Conservation (phyloP, 2,113 vertebrate genomes). For the Urocolius indicus region DNA sequence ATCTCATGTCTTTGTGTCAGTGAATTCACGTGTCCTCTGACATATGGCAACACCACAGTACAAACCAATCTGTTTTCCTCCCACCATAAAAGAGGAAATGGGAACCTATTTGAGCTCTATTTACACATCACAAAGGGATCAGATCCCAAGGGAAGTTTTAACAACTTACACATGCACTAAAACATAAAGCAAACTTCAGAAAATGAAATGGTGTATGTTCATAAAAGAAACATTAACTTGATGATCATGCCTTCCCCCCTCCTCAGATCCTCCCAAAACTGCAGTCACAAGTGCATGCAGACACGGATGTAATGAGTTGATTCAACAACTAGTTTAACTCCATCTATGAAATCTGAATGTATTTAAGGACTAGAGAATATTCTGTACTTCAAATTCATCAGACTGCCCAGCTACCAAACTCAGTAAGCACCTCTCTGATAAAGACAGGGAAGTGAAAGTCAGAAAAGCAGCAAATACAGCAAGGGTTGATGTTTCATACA, state of each 20-base stretch:
- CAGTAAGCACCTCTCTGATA: background rate
- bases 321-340: background rate
- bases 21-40: background rate
- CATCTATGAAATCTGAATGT: background rate
- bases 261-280: background rate
- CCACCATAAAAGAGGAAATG: background rate
- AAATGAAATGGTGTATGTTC: background rate
- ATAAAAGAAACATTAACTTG: background rate
- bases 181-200: background rate
- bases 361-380: background rate
- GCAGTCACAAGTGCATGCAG: background rate
- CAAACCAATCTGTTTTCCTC: background rate
- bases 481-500: rapidly evolving
- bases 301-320: background rate
- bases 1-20: background rate
- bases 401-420: background rate
- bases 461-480: background rate
- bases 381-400: background rate
- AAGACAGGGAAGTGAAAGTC: rapidly evolving
- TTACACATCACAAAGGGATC: background rate
- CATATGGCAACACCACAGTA: background rate
- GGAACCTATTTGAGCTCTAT: constrained; percentile 1
- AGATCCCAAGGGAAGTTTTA: background rate
- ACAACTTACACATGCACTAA: background rate
- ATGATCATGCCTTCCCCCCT: background rate